Conservation (phyloP, 1,140 invertebrate species). For the Bombus picipes region DNA sequence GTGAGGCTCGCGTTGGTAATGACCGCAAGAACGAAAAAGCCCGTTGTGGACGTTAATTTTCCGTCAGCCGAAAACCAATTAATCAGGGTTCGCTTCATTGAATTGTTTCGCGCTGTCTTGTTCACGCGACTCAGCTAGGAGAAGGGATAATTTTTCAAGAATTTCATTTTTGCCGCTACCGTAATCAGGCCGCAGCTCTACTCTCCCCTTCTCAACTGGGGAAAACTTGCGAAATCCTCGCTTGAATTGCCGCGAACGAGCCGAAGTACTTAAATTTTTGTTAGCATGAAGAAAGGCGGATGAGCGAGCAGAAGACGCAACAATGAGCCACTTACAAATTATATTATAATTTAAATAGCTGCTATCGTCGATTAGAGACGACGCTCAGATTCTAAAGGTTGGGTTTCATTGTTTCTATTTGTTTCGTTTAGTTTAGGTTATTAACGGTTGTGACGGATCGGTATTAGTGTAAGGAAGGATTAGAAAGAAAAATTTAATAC, state of each 20-base stretch:
- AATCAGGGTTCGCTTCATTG: conserved; percentile 74
- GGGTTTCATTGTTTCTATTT: background rate
- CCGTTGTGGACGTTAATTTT: conserved; percentile 69
- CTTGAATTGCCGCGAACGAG: conserved; percentile 26
- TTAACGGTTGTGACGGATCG: background rate
- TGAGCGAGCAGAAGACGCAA: background rate
- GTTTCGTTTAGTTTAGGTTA: background rate
- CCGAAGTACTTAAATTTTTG: conserved; percentile 31
- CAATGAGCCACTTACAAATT: conserved; percentile 2
- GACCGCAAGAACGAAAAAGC: conserved; percentile 67
- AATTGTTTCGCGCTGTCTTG: conserved; percentile 72
- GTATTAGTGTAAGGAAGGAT: too few species aligned
- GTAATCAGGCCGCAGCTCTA: background rate
- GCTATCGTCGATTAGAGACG: background rate
- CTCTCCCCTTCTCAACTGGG: too few species aligned
- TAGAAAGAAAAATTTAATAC: background rate
- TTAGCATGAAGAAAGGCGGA: background rate
- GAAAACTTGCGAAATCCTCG: conserved; percentile 34
- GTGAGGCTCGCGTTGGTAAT: conserved; percentile 41
- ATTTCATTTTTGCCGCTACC: conserved; percentile 63
- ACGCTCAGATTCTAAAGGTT: background rate
- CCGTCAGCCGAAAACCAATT: conserved; percentile 70
- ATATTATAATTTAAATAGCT: background rate
- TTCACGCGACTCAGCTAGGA: conserved; percentile 53
- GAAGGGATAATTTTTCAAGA: conserved; percentile 72